These are phyloP conservation scores for Belgica antarctica DNA, from an alignment of 2,888 invertebrate species.

Conservation along the genomic window DNA sequence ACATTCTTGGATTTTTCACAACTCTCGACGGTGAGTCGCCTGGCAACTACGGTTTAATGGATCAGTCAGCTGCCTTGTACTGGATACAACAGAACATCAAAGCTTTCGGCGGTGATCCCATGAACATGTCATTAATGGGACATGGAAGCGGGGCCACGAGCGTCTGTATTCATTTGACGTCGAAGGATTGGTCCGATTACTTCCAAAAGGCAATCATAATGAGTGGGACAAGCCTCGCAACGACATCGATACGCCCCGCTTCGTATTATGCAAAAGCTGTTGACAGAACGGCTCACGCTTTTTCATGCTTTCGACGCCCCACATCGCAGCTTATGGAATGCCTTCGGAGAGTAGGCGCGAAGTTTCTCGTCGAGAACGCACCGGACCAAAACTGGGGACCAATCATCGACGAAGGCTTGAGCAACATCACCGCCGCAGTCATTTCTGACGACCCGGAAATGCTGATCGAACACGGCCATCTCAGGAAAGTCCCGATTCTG, in stretches of 20 bases:
- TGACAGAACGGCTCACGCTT: conserved; percentile 64
- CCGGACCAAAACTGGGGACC: conserved; percentile 73
- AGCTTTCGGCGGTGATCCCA: conserved; percentile 71
- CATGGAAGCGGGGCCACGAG: conserved; percentile 78
- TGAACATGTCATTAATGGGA: conserved; percentile 74
- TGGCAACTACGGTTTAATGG: conserved; percentile 77
- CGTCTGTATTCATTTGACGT: conserved; percentile 72
- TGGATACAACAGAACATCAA: conserved; percentile 77
- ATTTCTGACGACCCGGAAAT: conserved; percentile 66
- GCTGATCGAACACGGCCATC: conserved; percentile 62
- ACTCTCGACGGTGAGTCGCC: conserved; percentile 73
- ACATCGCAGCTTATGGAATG: conserved; percentile 68
- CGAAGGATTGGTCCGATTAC: conserved; percentile 63
- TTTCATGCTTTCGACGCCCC: conserved; percentile 68
- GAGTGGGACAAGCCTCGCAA: conserved; percentile 72
- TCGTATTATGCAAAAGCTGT: conserved; percentile 63
- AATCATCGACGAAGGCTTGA: conserved; percentile 68
- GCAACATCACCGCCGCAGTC: conserved; percentile 66
- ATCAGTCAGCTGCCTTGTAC: conserved; percentile 74
- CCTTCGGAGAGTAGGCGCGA: conserved; percentile 62
- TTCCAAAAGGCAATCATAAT: conserved; percentile 76
- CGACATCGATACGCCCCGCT: conserved; percentile 63
- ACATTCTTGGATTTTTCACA: conserved; percentile 81
- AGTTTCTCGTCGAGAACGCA: conserved; percentile 62
- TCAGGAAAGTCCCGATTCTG: conserved; percentile 68